These are phyloP conservation scores for Tetragnatha montana DNA, from an alignment of 2,888 invertebrate species.

Conservation along the genomic window DNA sequence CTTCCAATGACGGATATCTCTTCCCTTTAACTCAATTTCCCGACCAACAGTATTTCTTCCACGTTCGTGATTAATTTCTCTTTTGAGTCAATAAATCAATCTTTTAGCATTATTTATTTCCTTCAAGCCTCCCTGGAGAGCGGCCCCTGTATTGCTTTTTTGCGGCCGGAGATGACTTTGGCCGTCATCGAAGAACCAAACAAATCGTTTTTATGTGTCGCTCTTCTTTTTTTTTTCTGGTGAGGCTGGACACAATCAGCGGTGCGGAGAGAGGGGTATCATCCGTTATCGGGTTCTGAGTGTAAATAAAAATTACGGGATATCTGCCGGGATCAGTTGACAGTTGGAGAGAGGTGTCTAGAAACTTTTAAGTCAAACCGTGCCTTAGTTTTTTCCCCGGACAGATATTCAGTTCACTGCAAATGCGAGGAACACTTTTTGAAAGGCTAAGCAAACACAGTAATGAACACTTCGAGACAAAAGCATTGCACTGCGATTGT, in stretches of 20 bases:
- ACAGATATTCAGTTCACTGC: no score
- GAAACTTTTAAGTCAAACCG: no score
- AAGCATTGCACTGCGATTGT: no score
- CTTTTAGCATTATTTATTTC: neutral
- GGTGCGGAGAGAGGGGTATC: neutral
- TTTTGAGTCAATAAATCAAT: neutral
- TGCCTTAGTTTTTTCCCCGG: no score
- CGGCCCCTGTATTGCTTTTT: neutral
- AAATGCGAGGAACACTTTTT: no score
- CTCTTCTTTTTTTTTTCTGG: neutral
- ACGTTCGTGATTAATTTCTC: neutral
- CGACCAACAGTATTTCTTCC: neutral
- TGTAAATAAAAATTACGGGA: slow-evolving; percentile 1
- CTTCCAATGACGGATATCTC: neutral
- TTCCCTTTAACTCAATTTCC: neutral
- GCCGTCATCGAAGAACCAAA: neutral
- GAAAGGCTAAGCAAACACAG: no score
- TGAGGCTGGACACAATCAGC: neutral
- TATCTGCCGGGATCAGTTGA: neutral
- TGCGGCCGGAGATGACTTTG: neutral
- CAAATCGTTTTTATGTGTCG: neutral
- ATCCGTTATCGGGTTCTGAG: neutral
- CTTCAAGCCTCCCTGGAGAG: neutral
- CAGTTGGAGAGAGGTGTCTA: no score
- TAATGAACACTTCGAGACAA: no score